Conservation (phyloP, 2,888 invertebrate genomes). For the Cremastinae sp. region DNA sequence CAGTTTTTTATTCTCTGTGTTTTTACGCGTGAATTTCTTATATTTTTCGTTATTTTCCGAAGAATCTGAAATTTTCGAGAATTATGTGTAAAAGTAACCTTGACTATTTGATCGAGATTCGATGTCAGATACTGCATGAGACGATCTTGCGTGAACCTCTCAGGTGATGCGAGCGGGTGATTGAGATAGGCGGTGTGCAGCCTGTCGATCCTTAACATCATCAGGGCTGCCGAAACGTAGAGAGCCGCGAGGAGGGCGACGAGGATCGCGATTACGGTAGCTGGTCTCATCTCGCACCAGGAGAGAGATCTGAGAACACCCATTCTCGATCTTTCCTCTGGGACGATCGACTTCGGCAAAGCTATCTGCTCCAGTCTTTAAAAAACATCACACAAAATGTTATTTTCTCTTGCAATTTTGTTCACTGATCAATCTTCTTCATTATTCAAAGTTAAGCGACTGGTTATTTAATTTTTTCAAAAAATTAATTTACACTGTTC, state of each 20-base stretch:
- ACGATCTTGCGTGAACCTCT: constrained; percentile 75
- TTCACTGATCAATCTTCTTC: too few species aligned
- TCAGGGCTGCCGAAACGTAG: constrained; percentile 76
- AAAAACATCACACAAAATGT: neutral
- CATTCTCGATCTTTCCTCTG: constrained; percentile 56
- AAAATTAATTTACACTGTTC: too few species aligned
- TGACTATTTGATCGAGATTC: constrained; percentile 90
- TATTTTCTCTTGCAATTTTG: too few species aligned
- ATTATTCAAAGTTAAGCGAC: too few species aligned
- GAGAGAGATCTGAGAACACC: constrained; percentile 52
- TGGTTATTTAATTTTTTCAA: too few species aligned
- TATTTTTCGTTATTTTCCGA: too few species aligned
- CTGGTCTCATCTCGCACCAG: constrained; percentile 66
- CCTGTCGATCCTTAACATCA: constrained; percentile 77
- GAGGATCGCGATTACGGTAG: constrained; percentile 74
- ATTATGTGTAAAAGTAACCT: constrained; percentile 85
- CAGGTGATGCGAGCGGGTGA: constrained; percentile 76
- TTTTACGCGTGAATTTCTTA: too few species aligned
- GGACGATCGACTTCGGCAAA: constrained; percentile 54
- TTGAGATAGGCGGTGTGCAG: constrained; percentile 76
- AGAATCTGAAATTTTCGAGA: too few species aligned
- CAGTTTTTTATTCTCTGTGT: too few species aligned
- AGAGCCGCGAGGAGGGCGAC: constrained; percentile 74
- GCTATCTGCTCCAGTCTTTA: constrained; percentile 68
- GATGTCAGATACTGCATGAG: constrained; percentile 83